A percentile compares a stretch with the other conserved stretches of the same genome.
phyloP scores from a whole-genome alignment of 2,888 invertebrate species.

The Mechanitis messenoides region DNA sequence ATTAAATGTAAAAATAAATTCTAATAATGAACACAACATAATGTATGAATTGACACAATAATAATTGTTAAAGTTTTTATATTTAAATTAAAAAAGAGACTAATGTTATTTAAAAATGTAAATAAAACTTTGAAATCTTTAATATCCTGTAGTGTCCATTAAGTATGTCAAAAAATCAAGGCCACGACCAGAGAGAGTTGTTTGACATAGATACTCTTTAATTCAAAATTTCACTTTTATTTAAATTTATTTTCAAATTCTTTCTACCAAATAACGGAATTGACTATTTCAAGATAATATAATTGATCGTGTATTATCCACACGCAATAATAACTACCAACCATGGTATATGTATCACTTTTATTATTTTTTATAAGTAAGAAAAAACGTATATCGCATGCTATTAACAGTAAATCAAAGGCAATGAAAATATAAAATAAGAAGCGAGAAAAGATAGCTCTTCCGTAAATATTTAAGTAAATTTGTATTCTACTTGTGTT shows the following conservation, averaged over 20 bases:
- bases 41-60: no score
- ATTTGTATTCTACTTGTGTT: slow-evolving; percentile 21
- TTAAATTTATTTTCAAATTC: no score
- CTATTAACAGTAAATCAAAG: not conserved
- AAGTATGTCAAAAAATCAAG: slow-evolving; percentile 38
- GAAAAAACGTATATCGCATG: slow-evolving; percentile 7
- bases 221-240: slow-evolving; percentile 33
- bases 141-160: slow-evolving; percentile 7
- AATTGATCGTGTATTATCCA: not conserved
- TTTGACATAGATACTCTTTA: slow-evolving; percentile 17
- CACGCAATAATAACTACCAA: slow-evolving; percentile 1
- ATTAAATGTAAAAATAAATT: no score
- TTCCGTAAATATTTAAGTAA: not conserved
- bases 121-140: not conserved
- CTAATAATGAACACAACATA: no score
- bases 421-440: no score
- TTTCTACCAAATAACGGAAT: slow-evolving; percentile 7
- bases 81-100: no score
- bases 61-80: no score
- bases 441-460: no score
- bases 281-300: no score
- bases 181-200: slow-evolving; percentile 34
- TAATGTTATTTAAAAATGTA: not conserved
- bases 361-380: slow-evolving; percentile 1
- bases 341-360: no score